Evolutionary conservation across 2,113 vertebrate genomes (phyloP), one percentile per base, ranked within the genome.

Genomic region (Marmota monax): DNA sequence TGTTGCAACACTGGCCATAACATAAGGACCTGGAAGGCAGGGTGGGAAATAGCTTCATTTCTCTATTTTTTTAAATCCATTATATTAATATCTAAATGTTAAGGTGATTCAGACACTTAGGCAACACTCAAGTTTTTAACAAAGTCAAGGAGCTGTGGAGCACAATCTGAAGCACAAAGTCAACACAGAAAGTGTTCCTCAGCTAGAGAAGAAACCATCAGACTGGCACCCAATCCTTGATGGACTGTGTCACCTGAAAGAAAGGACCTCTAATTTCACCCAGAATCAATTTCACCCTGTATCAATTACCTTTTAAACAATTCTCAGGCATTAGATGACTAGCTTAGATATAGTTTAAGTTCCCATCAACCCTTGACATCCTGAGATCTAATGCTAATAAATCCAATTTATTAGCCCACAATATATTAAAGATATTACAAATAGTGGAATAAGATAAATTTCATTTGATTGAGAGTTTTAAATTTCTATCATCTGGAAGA

Each of bases 1-100:
- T 89, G 98, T 98, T 76, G 99, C 98, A 98, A 92, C 45, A 77
- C 97, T 96, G 96, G 99, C 98, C 96, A 99, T 98, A 25, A 99
- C 97, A 20, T 99, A 99, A 7, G 98, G 98, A 98, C 98, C 99
- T 99, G 87, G 27, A 95, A 94, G 72, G 51, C 96, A 97, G 69
- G 65, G 11, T 6, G 5, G 67, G 97, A 58, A 65, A 23, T 34
- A 83, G 45, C 69, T 90, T 93, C n/a, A 74, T 72, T 97, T 83
- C 88, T 96, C 95, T 97, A 39, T 87, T 37, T 51, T 97, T 88
- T 14, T 22, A n/a, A 70, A 70, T 17, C 16, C 14, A 94, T 69
- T 82, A 48, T n/a, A 58, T 85, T 53, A 48, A 70, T 70, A 93
- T 79, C n/a, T 87, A 90, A 94, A 65, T 11, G 18, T 69, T 69